Percentiles rank a stretch among this genome's conserved stretches.
Conservation (phyloP, 2,888 invertebrate genomes). For the Gnatocerus cornutus region DNA sequence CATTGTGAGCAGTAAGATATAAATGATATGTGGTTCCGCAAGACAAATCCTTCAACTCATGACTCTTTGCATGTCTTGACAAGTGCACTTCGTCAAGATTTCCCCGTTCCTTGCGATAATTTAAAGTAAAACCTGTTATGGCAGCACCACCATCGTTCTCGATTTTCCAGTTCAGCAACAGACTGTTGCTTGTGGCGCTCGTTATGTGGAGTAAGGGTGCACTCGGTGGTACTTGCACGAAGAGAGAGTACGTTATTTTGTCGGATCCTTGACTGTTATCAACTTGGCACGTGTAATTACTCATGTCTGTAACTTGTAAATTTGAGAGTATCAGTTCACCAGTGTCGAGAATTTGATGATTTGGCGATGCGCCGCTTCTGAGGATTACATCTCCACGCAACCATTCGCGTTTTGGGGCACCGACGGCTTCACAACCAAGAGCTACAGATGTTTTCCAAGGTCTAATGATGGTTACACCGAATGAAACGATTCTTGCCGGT, state of each 20-base stretch:
- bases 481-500: slow-evolving; percentile 81
- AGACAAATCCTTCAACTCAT: slow-evolving; percentile 80
- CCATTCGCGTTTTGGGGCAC: slow-evolving; percentile 80
- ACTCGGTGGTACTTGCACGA: slow-evolving; percentile 83
- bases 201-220: slow-evolving; percentile 84
- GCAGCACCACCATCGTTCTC: slow-evolving; percentile 81
- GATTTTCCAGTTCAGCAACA: slow-evolving; percentile 84
- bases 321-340: slow-evolving; percentile 79
- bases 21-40: slow-evolving; percentile 85
- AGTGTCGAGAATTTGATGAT: slow-evolving; percentile 77
- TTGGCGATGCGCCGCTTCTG: slow-evolving; percentile 75
- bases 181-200: slow-evolving; percentile 83
- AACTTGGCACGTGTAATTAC: slow-evolving; percentile 82
- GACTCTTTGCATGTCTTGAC: slow-evolving; percentile 78
- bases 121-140: slow-evolving; percentile 79
- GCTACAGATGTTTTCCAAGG: slow-evolving; percentile 81
- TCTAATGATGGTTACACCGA: slow-evolving; percentile 78
- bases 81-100: slow-evolving; percentile 79
- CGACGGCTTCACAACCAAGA: slow-evolving; percentile 79
- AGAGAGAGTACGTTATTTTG: slow-evolving; percentile 77
- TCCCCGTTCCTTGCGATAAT: slow-evolving; percentile 78
- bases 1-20: slow-evolving; percentile 81
- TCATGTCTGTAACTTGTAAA: slow-evolving; percentile 78
- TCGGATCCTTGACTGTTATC: slow-evolving; percentile 82
- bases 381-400: slow-evolving; percentile 75